Evolutionary conservation across 2,113 vertebrate genomes (phyloP).

Genomic region (Dromiciops gliroides): DNA sequence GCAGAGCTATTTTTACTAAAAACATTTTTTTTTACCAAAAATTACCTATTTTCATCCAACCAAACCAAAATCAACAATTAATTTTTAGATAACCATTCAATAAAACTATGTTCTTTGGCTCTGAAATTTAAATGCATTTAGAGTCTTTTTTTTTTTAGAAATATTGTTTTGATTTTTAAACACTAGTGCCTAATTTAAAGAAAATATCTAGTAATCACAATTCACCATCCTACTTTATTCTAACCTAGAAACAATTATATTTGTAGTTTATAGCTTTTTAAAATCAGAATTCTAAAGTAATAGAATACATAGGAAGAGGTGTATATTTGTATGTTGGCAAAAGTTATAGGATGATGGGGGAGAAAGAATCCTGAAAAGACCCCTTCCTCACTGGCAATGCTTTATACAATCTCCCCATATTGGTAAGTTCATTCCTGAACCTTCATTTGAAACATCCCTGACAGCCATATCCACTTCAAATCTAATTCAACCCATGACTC

Average conservation of each 20-base stretch:
- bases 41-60: neutral
- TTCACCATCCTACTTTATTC: constrained; percentile 48
- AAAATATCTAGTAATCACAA: constrained; percentile 59
- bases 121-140: constrained; percentile 16
- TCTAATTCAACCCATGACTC: neutral
- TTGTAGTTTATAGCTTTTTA: constrained; percentile 47
- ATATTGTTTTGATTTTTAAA: constrained; percentile 56
- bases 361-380: neutral
- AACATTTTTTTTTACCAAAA: constrained; percentile 16
- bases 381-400: neutral
- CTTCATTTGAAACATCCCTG: neutral
- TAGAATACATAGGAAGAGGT: neutral
- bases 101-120: constrained; percentile 50
- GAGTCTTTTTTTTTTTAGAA: neutral
- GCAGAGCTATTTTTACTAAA: constrained; percentile 29
- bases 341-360: neutral
- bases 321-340: neutral
- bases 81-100: constrained; percentile 53
- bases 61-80: constrained; percentile 54
- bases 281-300: neutral
- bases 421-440: neutral
- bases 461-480: neutral
- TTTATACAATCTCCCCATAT: neutral
- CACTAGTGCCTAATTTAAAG: constrained; percentile 27
- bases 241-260: constrained; percentile 30